Evolutionary conservation across 2,888 invertebrate genomes (phyloP).

Genomic region (Abrostola tripartita): DNA sequence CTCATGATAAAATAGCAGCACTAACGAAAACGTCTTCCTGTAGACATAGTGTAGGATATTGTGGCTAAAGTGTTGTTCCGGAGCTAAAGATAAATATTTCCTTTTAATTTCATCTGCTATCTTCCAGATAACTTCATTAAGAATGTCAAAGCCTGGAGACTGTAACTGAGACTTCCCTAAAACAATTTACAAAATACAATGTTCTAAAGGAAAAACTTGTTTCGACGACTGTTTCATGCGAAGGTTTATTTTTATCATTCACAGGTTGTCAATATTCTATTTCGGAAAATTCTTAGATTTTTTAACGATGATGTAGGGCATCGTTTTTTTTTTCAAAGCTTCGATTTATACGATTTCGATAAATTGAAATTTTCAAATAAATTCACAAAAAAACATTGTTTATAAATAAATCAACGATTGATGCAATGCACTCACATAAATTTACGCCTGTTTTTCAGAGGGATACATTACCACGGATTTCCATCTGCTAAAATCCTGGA

Average conservation of each 20-base stretch:
- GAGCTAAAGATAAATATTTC: conserved; percentile 29
- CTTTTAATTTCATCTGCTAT: conserved; percentile 17
- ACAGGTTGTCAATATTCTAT: too few species aligned
- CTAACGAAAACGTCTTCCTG: neutral
- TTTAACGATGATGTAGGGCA: too few species aligned
- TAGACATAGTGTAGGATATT: neutral
- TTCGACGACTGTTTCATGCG: conserved; percentile 14
- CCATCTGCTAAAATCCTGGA: too few species aligned
- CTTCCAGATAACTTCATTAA: conserved; percentile 39
- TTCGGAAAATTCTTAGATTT: too few species aligned
- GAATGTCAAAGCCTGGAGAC: conserved; percentile 31
- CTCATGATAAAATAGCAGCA: neutral
- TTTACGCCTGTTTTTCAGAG: too few species aligned
- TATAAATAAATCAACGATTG: too few species aligned
- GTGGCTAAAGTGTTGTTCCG: neutral
- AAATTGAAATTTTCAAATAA: too few species aligned
- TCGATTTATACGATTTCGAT: too few species aligned
- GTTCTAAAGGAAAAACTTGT: conserved; percentile 19
- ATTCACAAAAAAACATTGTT: too few species aligned
- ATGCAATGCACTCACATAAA: too few species aligned
- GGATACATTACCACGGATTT: too few species aligned
- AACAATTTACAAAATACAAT: neutral
- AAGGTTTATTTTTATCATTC: conserved; percentile 21
- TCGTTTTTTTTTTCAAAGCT: too few species aligned
- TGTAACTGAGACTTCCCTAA: conserved; percentile 30